Evolutionary conservation across 2,888 invertebrate genomes (phyloP).

Genomic region (Troides helena): DNA sequence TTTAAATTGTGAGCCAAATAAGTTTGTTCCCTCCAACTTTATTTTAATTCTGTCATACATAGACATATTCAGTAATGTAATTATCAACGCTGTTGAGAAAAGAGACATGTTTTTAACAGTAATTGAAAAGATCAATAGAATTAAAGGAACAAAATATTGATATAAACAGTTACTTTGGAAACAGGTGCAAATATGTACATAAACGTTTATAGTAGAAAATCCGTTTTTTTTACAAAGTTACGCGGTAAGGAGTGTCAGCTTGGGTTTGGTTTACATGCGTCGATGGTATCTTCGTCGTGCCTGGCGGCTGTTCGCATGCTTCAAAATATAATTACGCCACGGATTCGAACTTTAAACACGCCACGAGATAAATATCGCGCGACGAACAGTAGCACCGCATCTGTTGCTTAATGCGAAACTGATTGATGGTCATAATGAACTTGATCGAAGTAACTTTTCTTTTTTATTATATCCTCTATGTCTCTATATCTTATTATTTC

Average conservation of each 20-base stretch:
- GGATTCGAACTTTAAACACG: constrained; percentile 58
- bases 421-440: constrained; percentile 11
- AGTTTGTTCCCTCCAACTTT: too few relatives aligned
- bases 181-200: neutral
- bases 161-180: neutral
- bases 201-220: neutral
- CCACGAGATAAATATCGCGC: constrained; percentile 39
- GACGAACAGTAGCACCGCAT: constrained; percentile 17
- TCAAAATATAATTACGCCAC: constrained; percentile 68
- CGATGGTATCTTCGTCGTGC: constrained; percentile 56
- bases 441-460: too few relatives aligned
- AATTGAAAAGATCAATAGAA: too few relatives aligned
- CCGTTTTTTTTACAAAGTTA: neutral
- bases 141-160: too few relatives aligned
- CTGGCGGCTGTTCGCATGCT: constrained; percentile 47
- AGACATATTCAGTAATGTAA: too few relatives aligned
- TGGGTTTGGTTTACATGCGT: constrained; percentile 46
- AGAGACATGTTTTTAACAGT: too few relatives aligned
- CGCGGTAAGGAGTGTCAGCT: neutral
- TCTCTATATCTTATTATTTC: too few relatives aligned
- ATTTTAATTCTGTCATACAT: too few relatives aligned
- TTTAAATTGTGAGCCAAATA: too few relatives aligned
- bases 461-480: too few relatives aligned
- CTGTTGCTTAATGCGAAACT: constrained; percentile 21
- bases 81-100: too few relatives aligned